Evolutionary conservation across 2,888 invertebrate species (phyloP), one percentile per base, ranked within the genome.

Genomic region (Meandrusa payeni): DNA sequence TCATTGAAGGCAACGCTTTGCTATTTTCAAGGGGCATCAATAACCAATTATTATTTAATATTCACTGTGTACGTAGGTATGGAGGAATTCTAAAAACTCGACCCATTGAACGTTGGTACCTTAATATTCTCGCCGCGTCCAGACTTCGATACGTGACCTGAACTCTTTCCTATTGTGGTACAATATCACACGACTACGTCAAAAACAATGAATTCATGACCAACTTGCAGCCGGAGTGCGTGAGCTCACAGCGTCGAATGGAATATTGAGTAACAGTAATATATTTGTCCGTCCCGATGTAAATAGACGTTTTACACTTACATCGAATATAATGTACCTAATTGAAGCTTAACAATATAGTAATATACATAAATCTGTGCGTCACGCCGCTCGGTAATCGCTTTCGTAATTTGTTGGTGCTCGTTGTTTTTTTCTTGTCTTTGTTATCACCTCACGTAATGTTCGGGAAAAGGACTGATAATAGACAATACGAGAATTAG

Each of bases 91-190:
- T 63, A 70, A 78, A 76, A 76, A 78, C 76, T 73, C 68, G 60
- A 65, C 60, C 69, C 72, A 72, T 76, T 72, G 66, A 75, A 76
- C 72, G 66, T 67, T 68, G 57, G 60, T 61, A 65, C 59, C 63
- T 82, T 79, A 77, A 67, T 81, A 86, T 85, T 86, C 85, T 53
- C 55, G 48, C 50, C 42, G 47, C 74, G 78, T 79, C 61, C 69
- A 60, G 52, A 65, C 61, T 64, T 59, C 57, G 73, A 68, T 57
- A 85, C 85, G 86, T 86, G 86, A 81, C 74, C 73, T 76, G 76
- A 78, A 80, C 79, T 76, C 77, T 80, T 83, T 78, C 67, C 73
- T 80, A 79, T 71, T 75, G 75, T 77, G 69, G 78, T 78, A 74
- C 75, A 76, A 80, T 83, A 81, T 78, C 77, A 78, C 76, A 75